These are phyloP conservation scores for Lobophora halterata DNA, from an alignment of 2,888 invertebrate genomes.

Conservation along the genomic window DNA sequence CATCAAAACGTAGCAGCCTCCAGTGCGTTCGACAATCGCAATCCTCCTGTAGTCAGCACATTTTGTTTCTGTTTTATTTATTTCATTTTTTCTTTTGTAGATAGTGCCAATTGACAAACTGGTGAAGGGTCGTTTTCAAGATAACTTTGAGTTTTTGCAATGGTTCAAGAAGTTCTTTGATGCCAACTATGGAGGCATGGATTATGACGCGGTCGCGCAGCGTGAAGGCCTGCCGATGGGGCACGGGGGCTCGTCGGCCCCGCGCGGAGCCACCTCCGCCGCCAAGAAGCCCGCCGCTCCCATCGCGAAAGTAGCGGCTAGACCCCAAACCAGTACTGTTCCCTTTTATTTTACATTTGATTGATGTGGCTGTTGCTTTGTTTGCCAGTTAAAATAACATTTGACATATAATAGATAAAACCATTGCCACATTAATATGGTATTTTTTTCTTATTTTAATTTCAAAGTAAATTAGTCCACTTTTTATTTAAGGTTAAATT, in stretches of 20 bases:
- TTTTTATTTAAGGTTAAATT: no score
- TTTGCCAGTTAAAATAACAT: constrained; percentile 17
- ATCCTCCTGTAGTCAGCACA: constrained; percentile 44
- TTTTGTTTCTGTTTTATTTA: constrained; percentile 54
- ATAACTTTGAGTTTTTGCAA: constrained; percentile 99
- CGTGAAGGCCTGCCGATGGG: constrained; percentile 94
- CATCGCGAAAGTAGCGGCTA: constrained; percentile 81
- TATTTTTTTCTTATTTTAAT: not conserved
- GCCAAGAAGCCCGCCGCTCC: constrained; percentile 70
- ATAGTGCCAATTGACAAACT: constrained; percentile 96
- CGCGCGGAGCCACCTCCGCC: constrained; percentile 61
- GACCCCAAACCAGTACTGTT: constrained; percentile 82
- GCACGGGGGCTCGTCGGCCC: constrained; percentile 83
- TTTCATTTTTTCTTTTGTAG: constrained; percentile 82
- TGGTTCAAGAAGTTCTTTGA: constrained; percentile 99
- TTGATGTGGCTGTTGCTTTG: no score
- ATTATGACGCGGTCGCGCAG: constrained; percentile 94
- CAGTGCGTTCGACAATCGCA: constrained; percentile 37
- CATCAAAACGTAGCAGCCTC: no score
- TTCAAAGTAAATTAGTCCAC: no score
- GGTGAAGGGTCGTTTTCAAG: constrained; percentile 99
- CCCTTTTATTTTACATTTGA: no score
- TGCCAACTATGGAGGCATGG: constrained; percentile 97
- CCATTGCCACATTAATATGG: constrained; percentile 37
- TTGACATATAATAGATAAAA: constrained; percentile 32